Percentiles rank a stretch among this genome's conserved stretches.
These are phyloP conservation scores for Hyposoter dolosus DNA, from an alignment of 2,888 invertebrate species.

Conservation along the genomic window DNA sequence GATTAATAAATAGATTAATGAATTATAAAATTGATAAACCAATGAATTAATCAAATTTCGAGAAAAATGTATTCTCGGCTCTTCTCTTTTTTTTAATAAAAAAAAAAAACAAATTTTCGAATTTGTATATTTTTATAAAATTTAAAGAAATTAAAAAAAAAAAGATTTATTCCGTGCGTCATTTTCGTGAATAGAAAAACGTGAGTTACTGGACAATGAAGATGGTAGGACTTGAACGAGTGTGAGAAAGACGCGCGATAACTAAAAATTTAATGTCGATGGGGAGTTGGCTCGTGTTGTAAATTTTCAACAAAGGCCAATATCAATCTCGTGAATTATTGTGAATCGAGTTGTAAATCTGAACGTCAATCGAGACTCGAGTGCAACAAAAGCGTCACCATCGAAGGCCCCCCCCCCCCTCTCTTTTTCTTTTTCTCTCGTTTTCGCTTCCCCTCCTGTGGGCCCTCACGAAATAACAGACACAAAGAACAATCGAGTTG, in stretches of 20 bases:
- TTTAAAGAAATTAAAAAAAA: too few relatives aligned
- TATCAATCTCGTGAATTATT: neutral
- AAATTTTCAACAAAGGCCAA: neutral
- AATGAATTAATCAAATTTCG: too few relatives aligned
- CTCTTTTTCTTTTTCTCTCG: neutral
- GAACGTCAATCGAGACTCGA: conserved; percentile 4
- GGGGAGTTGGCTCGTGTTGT: neutral
- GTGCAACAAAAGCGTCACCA: conserved; percentile 8
- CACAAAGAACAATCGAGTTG: conserved; percentile 24
- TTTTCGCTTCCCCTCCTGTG: neutral
- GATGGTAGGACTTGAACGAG: neutral
- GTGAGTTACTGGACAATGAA: neutral
- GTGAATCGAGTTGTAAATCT: neutral
- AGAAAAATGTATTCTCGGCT: too few relatives aligned
- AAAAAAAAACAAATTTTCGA: too few relatives aligned
- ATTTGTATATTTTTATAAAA: too few relatives aligned
- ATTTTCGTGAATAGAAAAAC: neutral
- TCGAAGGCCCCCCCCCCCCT: neutral
- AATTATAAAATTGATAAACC: too few relatives aligned
- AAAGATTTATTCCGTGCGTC: neutral
- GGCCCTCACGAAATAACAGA: neutral
- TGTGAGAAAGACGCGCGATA: neutral
- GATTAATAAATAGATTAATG: too few relatives aligned
- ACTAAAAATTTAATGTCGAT: neutral
- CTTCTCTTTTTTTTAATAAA: too few relatives aligned